These are phyloP conservation scores for Toxonevra muliebris DNA, from an alignment of 2,888 invertebrate species.

Conservation along the genomic window DNA sequence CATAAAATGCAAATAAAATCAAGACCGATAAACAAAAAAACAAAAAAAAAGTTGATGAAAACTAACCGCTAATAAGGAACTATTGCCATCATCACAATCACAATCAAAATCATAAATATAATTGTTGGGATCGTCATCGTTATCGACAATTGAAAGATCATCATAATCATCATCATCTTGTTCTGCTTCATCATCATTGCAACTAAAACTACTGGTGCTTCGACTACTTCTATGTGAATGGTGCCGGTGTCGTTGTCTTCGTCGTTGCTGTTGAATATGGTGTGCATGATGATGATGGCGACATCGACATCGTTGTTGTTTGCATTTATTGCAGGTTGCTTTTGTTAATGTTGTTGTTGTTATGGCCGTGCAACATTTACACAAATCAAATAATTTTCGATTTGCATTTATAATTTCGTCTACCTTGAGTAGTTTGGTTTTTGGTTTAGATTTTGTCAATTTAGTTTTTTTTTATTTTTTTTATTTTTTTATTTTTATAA, in stretches of 20 bases:
- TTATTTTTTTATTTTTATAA: not conserved
- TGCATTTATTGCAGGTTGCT: conserved; percentile 36
- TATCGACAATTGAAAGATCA: conserved; percentile 41
- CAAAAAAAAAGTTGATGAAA: conserved; percentile 40
- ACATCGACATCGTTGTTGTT: conserved; percentile 30
- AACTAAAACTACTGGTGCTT: conserved; percentile 25
- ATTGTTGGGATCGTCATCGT: conserved; percentile 42
- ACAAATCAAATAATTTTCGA: conserved; percentile 45
- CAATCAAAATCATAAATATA: conserved; percentile 21
- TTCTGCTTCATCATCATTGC: conserved; percentile 23
- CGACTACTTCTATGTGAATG: conserved; percentile 26
- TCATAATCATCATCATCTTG: conserved; percentile 27
- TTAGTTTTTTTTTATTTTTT: no score
- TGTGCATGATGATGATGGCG: conserved; percentile 30
- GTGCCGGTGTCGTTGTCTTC: conserved; percentile 28
- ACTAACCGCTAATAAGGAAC: conserved; percentile 56
- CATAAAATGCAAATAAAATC: conserved; percentile 22
- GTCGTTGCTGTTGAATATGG: conserved; percentile 33
- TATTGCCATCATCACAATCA: conserved; percentile 44
- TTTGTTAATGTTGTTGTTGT: conserved; percentile 34
- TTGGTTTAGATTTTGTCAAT: not conserved
- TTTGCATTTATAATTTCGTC: conserved; percentile 48
- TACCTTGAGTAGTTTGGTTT: conserved; percentile 42
- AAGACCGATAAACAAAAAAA: conserved; percentile 36
- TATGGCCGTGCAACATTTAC: conserved; percentile 46